Conservation (phyloP, 2,113 vertebrate species). For the Brachyistius frenatus region DNA sequence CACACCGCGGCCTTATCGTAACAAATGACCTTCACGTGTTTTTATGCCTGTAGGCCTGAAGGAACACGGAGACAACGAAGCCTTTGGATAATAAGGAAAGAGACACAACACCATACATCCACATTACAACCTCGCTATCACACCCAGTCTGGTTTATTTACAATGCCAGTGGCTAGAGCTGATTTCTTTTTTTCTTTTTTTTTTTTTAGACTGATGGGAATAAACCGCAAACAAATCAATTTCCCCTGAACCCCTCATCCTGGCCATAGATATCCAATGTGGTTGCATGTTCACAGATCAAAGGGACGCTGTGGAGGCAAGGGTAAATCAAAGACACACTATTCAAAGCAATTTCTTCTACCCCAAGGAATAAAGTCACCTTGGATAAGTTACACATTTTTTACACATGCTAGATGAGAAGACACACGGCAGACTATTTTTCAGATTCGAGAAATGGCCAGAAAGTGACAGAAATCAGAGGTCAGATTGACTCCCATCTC, state of each 20-base stretch:
- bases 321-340: conserved; percentile 59
- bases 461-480: conserved; percentile 49
- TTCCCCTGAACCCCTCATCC: conserved; percentile 57
- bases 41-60: conserved; percentile 43
- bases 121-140: conserved; percentile 62
- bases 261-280: conserved; percentile 62
- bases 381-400: conserved; percentile 5
- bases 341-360: conserved; percentile 58
- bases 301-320: conserved; percentile 48
- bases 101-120: conserved; percentile 55
- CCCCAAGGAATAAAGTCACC: conserved; percentile 56
- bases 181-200: conserved; percentile 13
- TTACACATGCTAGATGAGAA: conserved; percentile 17
- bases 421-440: conserved; percentile 5
- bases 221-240: conserved; percentile 70
- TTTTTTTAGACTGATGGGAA: conserved; percentile 42
- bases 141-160: conserved; percentile 71
- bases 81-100: conserved; percentile 47
- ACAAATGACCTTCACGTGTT: conserved; percentile 74
- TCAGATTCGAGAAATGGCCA: conserved; percentile 34
- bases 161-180: conserved; percentile 43
- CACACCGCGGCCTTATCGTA: conserved; percentile 60
- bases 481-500: conserved; percentile 20
- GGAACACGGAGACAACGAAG: conserved; percentile 47
- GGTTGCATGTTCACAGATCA: conserved; percentile 61